These are phyloP conservation scores for Centroberyx gerrardi DNA, from an alignment of 2,797 vertebrate genomes.

Conservation along the genomic window DNA sequence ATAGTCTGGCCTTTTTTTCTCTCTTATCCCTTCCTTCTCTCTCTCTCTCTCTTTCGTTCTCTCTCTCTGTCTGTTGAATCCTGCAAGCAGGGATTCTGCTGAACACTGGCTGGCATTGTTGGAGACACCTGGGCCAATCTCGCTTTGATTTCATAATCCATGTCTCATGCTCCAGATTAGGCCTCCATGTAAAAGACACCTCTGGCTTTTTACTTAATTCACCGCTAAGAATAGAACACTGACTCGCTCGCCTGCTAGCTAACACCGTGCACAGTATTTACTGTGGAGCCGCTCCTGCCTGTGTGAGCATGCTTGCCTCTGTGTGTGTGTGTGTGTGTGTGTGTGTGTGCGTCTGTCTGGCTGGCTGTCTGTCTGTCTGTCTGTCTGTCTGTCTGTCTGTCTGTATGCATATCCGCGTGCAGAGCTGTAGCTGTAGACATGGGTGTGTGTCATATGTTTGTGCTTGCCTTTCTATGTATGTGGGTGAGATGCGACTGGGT, in stretches of 20 bases:
- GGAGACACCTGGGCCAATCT: constrained; percentile 82
- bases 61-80: constrained; percentile 53
- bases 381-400: background rate
- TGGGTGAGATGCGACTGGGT: constrained; percentile 54
- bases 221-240: constrained; percentile 82
- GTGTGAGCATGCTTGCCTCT: constrained; percentile 69
- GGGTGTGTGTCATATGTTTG: constrained; percentile 47
- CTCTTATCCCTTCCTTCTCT: background rate
- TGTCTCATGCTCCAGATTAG: constrained; percentile 84
- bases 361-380: background rate
- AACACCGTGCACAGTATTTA: constrained; percentile 70
- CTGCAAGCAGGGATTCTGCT: constrained; percentile 65
- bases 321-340: constrained; percentile 43
- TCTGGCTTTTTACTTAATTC: constrained; percentile 85
- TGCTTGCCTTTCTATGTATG: constrained; percentile 25
- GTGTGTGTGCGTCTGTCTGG: background rate
- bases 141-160: constrained; percentile 87
- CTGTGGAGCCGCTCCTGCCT: constrained; percentile 65
- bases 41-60: constrained; percentile 16
- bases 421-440: background rate
- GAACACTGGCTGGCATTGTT: constrained; percentile 74
- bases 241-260: constrained; percentile 73
- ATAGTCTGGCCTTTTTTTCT: constrained; percentile 28
- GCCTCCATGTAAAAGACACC: constrained; percentile 82
- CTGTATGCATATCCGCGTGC: background rate